Base-by-base conservation (phyloP, 2,113 vertebrate genomes). In the Clarias macrocephalus region DNA sequence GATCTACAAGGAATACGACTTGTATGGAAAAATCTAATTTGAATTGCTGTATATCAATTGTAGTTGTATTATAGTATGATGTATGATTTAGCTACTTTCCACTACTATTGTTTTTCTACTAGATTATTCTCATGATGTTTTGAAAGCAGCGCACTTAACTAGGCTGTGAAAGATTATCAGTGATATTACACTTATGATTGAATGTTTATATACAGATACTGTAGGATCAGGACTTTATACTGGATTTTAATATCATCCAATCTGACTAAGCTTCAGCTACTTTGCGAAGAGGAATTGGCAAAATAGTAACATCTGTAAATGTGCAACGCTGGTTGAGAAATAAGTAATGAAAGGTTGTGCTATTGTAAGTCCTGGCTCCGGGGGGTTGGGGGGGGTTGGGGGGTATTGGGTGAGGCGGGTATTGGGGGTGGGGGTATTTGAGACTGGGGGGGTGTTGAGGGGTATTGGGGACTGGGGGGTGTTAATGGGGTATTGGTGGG, bases 1-100 rank as follows among this genome's bases (percentile, higher is more conserved):
- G 89, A 89, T 96, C 85, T 97, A 96, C 93, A 96, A 95, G 89
- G 96, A 98, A 19, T 95, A 96, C 82, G 95, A 98, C 87, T 92
- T 97, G 37, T 97, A 96, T 90, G 93, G 94, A 77, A 91, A 91
- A 81, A 37, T 37, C 9, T 10, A 19, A 37, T 37, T 21, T 80
- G 57, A 33, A 28, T 18, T 56, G 15, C 48, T 48, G 25, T 56
- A n/a, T 76, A 76, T 52, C 0, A n/a, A 15, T 37, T 80, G 25
- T 18, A n/a, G 13, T 23, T 80, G 25, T 28, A 28, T 56, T 16
- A 57, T 79, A 3, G 52, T 80, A 79, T n/a, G 19, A 30, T 30
- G 54, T 57, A 21, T 30, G 9, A 57, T 19, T 75, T 52, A 76
- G 75, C 12, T n/a, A 7, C 5, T 25, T 76, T 75, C 1, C 2